Percentiles rank a stretch among this genome's conserved stretches.
phyloP scores from a whole-genome alignment of 2,113 vertebrate species.

The Oxyura jamaicensis region DNA sequence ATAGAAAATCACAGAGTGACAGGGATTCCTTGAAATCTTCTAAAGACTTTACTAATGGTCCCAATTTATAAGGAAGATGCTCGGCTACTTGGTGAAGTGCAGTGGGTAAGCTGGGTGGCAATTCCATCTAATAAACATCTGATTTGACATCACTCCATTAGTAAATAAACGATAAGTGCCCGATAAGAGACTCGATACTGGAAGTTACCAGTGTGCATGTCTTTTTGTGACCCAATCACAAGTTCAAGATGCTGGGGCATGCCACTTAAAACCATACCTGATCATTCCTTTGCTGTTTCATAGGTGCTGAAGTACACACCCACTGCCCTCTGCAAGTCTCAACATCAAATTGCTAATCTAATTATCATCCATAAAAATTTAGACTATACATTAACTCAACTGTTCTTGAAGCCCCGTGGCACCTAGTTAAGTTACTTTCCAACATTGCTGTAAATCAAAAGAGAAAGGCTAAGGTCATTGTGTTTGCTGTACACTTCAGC shows the following conservation, averaged over 20 bases:
- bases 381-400: constrained; percentile 69
- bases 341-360: constrained; percentile 76
- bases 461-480: constrained; percentile 55
- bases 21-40: not conserved
- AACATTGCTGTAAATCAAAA: constrained; percentile 75
- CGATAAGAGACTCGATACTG: not conserved
- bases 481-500: constrained; percentile 64
- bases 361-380: constrained; percentile 76
- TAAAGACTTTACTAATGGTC: not conserved
- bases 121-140: not conserved
- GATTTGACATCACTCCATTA: not conserved
- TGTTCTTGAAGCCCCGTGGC: constrained; percentile 51
- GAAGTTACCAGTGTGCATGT: not conserved
- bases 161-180: not conserved
- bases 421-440: constrained; percentile 73
- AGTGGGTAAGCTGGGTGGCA: not conserved
- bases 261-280: constrained; percentile 53
- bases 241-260: constrained; percentile 34
- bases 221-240: not conserved
- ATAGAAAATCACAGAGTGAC: not conserved
- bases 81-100: not conserved
- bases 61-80: not conserved
- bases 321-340: constrained; percentile 49
- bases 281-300: constrained; percentile 49
- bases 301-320: constrained; percentile 55